Conservation (phyloP, 2,797 vertebrate genomes). For the Karalla daura region DNA sequence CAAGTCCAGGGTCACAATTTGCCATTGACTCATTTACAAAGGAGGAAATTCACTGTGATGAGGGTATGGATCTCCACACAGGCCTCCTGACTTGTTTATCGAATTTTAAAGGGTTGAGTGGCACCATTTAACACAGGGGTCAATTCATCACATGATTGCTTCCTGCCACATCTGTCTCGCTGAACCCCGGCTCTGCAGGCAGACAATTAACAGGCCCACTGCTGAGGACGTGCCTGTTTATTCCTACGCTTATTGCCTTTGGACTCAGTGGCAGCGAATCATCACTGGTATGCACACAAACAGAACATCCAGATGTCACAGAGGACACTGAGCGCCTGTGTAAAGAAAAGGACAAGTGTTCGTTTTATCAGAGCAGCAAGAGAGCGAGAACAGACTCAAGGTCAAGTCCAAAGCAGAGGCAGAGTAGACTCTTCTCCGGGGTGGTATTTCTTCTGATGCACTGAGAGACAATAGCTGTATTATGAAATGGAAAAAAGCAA, state of each 20-base stretch:
- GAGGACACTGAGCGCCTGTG: conserved; percentile 2
- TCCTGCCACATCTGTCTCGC: conserved; percentile 63
- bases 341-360: conserved; percentile 24
- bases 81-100: conserved; percentile 70
- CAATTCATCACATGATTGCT: conserved; percentile 71
- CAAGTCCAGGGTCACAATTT: conserved; percentile 48
- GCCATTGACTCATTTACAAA: conserved; percentile 53
- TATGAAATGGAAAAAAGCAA: conserved; percentile 10
- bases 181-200: conserved; percentile 42
- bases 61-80: conserved; percentile 57
- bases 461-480: conserved; percentile 27
- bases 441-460: no score
- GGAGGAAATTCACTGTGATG: conserved; percentile 73
- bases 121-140: conserved; percentile 76
- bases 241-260: conserved; percentile 44
- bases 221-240: conserved; percentile 41
- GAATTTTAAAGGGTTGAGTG: conserved; percentile 78
- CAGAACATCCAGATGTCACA: conserved; percentile 39
- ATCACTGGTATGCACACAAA: conserved; percentile 12
- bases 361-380: conserved; percentile 25
- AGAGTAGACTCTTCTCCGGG: no score
- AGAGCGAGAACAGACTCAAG: neutral
- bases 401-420: conserved; percentile 17
- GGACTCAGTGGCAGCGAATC: conserved; percentile 15
- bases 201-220: conserved; percentile 58